Evolutionary conservation across 2,888 invertebrate genomes (phyloP), one percentile per base, ranked within the genome.

Genomic region (Amorpha juglandis): DNA sequence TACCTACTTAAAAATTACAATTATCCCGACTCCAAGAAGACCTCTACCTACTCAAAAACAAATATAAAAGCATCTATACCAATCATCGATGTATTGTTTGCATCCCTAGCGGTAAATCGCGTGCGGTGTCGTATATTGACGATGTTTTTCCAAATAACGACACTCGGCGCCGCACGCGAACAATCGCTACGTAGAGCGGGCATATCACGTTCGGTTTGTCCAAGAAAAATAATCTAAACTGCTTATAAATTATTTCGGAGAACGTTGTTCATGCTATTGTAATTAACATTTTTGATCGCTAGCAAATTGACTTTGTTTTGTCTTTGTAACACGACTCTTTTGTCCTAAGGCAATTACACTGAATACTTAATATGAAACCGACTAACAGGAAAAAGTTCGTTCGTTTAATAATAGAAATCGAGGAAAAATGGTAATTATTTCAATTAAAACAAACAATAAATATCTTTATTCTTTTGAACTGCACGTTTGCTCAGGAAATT

Each of bases 81-180:
- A n/a, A n/a, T n/a, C n/a, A n/a, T n/a, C n/a, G n/a, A n/a, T n/a
- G n/a, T n/a, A n/a, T n/a, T n/a, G n/a, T n/a, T n/a, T n/a, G n/a
- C n/a, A n/a, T n/a, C n/a, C n/a, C n/a, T n/a, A n/a, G n/a, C n/a
- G n/a, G 35, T 7, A 35, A 9, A 68, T 74, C 70, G 73, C 73
- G 71, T 73, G 74, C 63, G 63, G 67, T 67, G 67, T 66, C 55
- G 66, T 69, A 68, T 71, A 67, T 71, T 65, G 70, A 65, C 68
- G 68, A 63, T 73, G 76, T 74, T 75, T 78, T 74, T 76, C 73
- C 75, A 74, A 79, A 73, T 76, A 78, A 76, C 75, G 73, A 78
- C 74, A 77, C 71, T 69, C 72, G 72, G 71, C 74, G 70, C 74
- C 71, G 70, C 76, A 78, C 73, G 72, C 71, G 63, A 67, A 0